Conservation (phyloP, 2,113 vertebrate species). For the Edolisoma coerulescens region DNA sequence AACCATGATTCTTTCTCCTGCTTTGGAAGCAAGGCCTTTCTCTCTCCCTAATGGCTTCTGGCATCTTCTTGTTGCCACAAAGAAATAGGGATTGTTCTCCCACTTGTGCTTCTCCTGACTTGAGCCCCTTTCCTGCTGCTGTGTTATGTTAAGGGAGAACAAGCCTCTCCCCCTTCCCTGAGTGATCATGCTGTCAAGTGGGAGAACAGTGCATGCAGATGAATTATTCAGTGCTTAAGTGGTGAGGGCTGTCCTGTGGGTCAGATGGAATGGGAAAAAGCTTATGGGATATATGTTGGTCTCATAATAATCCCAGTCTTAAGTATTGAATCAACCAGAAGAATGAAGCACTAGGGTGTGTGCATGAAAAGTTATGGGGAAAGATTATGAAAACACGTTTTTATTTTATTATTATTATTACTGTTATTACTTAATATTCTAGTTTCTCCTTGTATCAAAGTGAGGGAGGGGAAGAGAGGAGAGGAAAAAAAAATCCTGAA, state of each 20-base stretch:
- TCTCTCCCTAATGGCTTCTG: background rate
- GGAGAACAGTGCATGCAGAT: background rate
- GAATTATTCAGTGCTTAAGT: background rate
- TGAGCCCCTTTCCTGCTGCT: background rate
- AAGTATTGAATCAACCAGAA: background rate
- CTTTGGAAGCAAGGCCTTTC: background rate
- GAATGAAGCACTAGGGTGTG: background rate
- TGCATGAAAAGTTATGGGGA: background rate
- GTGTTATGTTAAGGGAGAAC: background rate
- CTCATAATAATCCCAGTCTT: background rate
- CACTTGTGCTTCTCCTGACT: background rate
- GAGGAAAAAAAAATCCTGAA: background rate
- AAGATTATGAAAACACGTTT: background rate
- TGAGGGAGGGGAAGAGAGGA: no score
- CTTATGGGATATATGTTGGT: accelerated
- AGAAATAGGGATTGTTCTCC: background rate
- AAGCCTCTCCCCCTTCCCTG: background rate
- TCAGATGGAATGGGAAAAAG: background rate
- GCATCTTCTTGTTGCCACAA: background rate
- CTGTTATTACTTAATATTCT: background rate
- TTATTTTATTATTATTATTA: background rate
- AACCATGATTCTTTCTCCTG: background rate
- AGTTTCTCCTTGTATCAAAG: background rate
- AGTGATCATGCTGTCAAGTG: background rate
- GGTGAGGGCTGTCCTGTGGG: background rate